Evolutionary conservation across 1,140 invertebrate species (phyloP), one percentile per base, ranked within the genome.

Genomic region (Aphelinus atriplicis): DNA sequence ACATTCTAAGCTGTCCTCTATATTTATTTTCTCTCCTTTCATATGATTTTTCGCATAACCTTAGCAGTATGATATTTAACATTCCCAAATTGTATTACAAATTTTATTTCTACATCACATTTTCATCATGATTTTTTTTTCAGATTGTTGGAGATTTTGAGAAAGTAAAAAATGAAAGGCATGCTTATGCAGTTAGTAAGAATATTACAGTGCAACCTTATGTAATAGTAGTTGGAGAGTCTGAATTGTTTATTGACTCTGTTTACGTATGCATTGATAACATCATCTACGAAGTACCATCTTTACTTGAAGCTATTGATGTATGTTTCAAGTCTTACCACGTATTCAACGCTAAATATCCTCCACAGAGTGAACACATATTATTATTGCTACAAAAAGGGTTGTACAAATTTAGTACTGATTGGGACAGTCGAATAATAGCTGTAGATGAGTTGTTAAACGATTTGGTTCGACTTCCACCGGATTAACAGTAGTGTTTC

Each of bases 271-370:
- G 3, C 55, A 71, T 79, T 7, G 71, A 78, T 58, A 48, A 73
- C 2, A 56, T 71, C 3, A 3, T 62, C 10, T 80, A 80, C 60
- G 61, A 45, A 10, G 64, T 81, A 26, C 6, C 69, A 43, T 68
- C 71, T 6, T 62, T 76, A 46, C 43, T 79, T 7, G 50, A 77
- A 48, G 79, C 78, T 10, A 47, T 80, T 48, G 78, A 81, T 62
- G 26, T 72, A 0, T 81, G 80, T 26, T 79, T 77, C 46, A 79
- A 81, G 74, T 4, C 65, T 43, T 77, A 75, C 69, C 77, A 79
- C n/a, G 73, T 68, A 26, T 74, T 75, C 51, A 69, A 80, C 46
- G 47, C 75, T 0, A 6, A 63, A 58, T 81, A 79, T 55, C 75
- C 78, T 26, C 7, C 65, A 2, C 73, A 78, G 48, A 72, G 71